Evolutionary conservation across 2,888 invertebrate species (phyloP).

Genomic region (Cheilosia soror): DNA sequence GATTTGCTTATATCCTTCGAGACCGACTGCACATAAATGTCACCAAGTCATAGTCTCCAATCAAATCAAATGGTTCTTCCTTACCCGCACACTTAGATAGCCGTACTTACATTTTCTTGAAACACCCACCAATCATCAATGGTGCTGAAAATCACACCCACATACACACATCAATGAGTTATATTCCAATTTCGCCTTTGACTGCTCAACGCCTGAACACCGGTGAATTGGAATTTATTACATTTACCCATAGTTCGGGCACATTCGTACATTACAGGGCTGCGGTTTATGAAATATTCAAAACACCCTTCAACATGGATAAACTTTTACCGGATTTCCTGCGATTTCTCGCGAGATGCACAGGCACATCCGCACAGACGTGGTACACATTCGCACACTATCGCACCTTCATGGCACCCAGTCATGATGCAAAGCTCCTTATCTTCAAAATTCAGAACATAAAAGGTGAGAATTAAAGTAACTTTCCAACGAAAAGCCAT

Average conservation of each 20-base stretch:
- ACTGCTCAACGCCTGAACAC: background rate
- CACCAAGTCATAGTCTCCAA: no score
- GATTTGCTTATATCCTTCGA: no score
- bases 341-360: conserved; percentile 31
- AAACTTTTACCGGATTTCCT: conserved; percentile 30
- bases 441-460: conserved; percentile 47
- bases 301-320: background rate
- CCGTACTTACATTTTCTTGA: background rate
- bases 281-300: conserved; percentile 43
- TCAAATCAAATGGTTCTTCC: no score
- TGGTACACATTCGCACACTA: background rate
- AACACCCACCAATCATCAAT: background rate
- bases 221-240: conserved; percentile 39
- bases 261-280: conserved; percentile 10
- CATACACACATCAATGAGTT: background rate
- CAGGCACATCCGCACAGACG: background rate
- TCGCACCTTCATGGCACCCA: background rate
- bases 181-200: background rate
- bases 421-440: conserved; percentile 47
- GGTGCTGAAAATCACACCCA: conserved; percentile 16
- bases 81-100: background rate
- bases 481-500: conserved; percentile 34
- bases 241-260: conserved; percentile 8
- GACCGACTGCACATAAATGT: no score
- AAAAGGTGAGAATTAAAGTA: conserved; percentile 60